phyloP scores from a whole-genome alignment of 2,888 invertebrate genomes.

The Tethea ocularis region DNA sequence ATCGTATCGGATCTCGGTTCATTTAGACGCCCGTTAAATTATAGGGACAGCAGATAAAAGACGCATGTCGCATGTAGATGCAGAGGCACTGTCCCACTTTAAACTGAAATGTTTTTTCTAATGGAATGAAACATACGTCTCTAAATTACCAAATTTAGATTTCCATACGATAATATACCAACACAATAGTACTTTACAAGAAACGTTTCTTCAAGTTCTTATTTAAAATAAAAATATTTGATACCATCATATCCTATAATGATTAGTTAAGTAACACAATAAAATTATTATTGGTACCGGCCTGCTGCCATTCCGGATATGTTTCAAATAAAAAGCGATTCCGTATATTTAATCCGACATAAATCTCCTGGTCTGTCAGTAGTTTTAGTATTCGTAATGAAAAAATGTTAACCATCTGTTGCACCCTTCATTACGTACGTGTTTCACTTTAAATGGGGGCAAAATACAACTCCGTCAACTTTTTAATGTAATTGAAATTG shows the following conservation, averaged over 20 bases:
- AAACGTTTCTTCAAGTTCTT: slow-evolving; percentile 1
- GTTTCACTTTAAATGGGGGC: slow-evolving; percentile 66
- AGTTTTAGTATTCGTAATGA: slow-evolving; percentile 74
- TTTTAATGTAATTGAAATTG: slow-evolving; percentile 82
- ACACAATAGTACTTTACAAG: background rate
- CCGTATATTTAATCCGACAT: slow-evolving; percentile 77
- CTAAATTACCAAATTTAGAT: slow-evolving; percentile 73
- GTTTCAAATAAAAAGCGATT: slow-evolving; percentile 71
- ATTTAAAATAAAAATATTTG: background rate
- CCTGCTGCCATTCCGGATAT: slow-evolving; percentile 74
- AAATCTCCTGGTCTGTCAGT: slow-evolving; percentile 72
- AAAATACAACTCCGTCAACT: slow-evolving; percentile 70
- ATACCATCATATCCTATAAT: slow-evolving; percentile 40
- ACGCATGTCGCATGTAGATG: slow-evolving; percentile 69
- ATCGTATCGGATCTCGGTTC: slow-evolving; percentile 79
- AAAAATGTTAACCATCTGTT: slow-evolving; percentile 82
- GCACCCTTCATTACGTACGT: slow-evolving; percentile 79
- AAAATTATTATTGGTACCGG: slow-evolving; percentile 67
- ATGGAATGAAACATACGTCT: slow-evolving; percentile 62
- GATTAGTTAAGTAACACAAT: slow-evolving; percentile 59
- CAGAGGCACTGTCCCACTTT: slow-evolving; percentile 53
- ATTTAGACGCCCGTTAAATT: slow-evolving; percentile 81
- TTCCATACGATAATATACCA: slow-evolving; percentile 52
- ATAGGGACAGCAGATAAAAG: slow-evolving; percentile 72
- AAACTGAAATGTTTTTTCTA: slow-evolving; percentile 55